Percentiles rank a stretch among this genome's conserved stretches.
phyloP scores from a whole-genome alignment of 1,140 invertebrate genomes.

The Apis dorsata region DNA sequence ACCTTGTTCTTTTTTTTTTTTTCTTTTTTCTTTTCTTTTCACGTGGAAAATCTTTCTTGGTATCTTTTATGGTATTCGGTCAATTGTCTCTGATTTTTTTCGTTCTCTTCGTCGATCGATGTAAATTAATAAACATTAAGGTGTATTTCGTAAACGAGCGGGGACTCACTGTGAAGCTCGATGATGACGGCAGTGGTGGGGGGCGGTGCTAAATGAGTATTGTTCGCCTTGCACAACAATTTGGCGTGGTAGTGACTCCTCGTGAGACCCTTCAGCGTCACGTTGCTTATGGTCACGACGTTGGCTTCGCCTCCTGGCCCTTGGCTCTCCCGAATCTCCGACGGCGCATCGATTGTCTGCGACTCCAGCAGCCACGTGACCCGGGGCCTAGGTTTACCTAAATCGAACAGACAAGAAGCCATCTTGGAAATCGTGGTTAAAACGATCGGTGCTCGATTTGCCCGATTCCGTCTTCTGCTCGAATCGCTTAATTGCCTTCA shows the following conservation, averaged over 20 bases:
- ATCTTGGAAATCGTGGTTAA: background rate
- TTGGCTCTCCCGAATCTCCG: constrained; percentile 75
- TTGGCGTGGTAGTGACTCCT: constrained; percentile 81
- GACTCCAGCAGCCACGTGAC: constrained; percentile 82
- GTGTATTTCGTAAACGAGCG: too few species aligned
- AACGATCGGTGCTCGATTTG: too few species aligned
- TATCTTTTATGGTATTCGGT: too few species aligned
- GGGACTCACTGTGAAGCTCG: constrained; percentile 83
- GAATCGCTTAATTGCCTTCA: too few species aligned
- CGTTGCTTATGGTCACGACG: constrained; percentile 80
- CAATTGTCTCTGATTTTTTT: too few species aligned
- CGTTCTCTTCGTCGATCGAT: too few species aligned
- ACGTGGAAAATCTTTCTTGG: background rate
- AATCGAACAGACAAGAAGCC: background rate
- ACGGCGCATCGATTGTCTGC: constrained; percentile 79
- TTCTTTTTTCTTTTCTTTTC: background rate
- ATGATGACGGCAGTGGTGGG: constrained; percentile 81
- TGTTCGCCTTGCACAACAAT: constrained; percentile 83
- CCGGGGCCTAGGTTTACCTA: constrained; percentile 82
- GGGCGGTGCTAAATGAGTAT: constrained; percentile 82
- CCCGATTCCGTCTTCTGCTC: too few species aligned
- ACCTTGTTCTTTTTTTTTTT: background rate
- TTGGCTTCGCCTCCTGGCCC: constrained; percentile 70
- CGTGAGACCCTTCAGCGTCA: constrained; percentile 77
- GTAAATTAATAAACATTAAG: too few species aligned